phyloP scores from a whole-genome alignment of 1,140 invertebrate species.

The Colletes gigas region DNA sequence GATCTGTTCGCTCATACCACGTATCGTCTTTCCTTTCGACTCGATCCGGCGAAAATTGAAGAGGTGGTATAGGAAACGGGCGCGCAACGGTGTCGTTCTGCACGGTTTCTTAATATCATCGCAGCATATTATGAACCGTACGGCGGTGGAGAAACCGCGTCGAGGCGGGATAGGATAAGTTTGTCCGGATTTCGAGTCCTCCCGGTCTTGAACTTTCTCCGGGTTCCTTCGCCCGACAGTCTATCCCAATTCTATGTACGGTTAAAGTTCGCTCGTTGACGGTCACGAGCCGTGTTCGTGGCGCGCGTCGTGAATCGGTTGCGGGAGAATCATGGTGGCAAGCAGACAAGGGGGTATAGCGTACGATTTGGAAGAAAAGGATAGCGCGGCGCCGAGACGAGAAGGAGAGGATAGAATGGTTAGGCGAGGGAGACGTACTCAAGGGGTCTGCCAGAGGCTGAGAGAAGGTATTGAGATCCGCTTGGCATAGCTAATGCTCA shows the following conservation, averaged over 20 bases:
- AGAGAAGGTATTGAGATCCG: constrained; percentile 65
- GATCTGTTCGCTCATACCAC: not conserved
- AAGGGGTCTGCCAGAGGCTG: constrained; percentile 47
- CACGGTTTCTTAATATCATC: constrained; percentile 17
- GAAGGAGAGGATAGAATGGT: constrained; percentile 23
- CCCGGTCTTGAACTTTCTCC: constrained; percentile 15
- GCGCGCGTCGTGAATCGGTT: constrained; percentile 52
- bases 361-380: constrained; percentile 16
- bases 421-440: constrained; percentile 22
- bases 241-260: constrained; percentile 56
- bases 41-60: constrained; percentile 4
- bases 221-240: constrained; percentile 16
- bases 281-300: constrained; percentile 59
- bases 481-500: constrained; percentile 69
- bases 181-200: constrained; percentile 29
- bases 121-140: constrained; percentile 25
- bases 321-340: constrained; percentile 49
- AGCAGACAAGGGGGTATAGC: constrained; percentile 3
- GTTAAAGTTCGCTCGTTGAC: constrained; percentile 69
- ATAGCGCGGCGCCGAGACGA: constrained; percentile 28
- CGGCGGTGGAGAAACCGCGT: constrained; percentile 27
- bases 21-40: not conserved
- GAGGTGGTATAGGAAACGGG: not conserved
- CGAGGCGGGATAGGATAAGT: constrained; percentile 38
- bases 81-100: not conserved